Conservation (phyloP, 2,113 vertebrate species). For the Clarias batrachus region DNA sequence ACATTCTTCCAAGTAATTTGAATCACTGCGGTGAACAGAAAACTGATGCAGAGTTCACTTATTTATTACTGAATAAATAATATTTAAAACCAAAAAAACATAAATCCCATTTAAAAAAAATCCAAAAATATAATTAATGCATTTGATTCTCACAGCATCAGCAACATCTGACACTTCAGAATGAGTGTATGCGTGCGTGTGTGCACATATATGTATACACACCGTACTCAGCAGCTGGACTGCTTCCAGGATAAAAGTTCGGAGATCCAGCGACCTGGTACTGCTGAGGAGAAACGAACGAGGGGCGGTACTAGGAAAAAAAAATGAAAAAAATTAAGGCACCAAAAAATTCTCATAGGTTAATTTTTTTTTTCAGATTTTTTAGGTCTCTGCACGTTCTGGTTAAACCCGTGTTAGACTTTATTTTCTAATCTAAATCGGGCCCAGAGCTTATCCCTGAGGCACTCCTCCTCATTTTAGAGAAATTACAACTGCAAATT, state of each 20-base stretch:
- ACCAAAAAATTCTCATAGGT: background rate
- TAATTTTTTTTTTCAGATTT: too few species aligned
- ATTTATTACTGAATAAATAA: background rate
- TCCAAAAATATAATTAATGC: too few species aligned
- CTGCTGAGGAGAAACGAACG: constrained; percentile 90
- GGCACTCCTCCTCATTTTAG: background rate
- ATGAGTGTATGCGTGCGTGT: background rate
- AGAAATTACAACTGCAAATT: background rate
- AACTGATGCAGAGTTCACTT: background rate
- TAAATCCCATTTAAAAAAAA: too few species aligned
- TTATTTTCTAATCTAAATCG: background rate
- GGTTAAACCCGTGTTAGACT: background rate
- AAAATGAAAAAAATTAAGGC: background rate
- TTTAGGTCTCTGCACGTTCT: too few species aligned
- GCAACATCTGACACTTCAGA: background rate
- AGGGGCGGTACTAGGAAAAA: constrained; percentile 80
- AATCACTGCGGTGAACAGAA: background rate
- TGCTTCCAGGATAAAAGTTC: constrained; percentile 90
- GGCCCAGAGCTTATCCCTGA: background rate
- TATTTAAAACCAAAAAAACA: background rate
- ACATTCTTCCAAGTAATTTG: background rate
- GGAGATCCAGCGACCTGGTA: constrained; percentile 89
- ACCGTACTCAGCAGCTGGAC: constrained; percentile 90
- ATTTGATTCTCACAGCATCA: too few species aligned
- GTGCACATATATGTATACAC: constrained; percentile 62